Evolutionary conservation across 2,113 vertebrate species (phyloP).

Genomic region (Mustelus asterias): DNA sequence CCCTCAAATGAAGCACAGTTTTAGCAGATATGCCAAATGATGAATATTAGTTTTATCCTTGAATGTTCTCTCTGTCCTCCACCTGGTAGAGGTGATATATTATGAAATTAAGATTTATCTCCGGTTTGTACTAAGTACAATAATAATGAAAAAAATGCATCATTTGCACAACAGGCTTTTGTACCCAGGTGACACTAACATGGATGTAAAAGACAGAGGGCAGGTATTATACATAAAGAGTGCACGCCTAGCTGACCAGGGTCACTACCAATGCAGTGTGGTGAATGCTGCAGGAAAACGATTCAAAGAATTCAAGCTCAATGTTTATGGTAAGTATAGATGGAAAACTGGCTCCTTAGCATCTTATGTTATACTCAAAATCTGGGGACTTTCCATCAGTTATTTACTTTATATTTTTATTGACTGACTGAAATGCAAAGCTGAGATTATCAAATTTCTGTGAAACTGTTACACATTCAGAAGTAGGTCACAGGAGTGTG

Average conservation of each 20-base stretch:
- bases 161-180: constrained; percentile 59
- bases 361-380: neutral
- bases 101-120: neutral
- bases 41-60: neutral
- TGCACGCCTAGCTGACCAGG: constrained; percentile 76
- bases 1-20: neutral
- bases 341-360: too few relatives aligned
- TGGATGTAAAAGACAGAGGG: constrained; percentile 67
- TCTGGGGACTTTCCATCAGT: neutral
- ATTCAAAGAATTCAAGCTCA: constrained; percentile 74
- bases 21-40: neutral
- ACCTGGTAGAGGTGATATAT: neutral
- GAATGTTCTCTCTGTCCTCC: too few relatives aligned
- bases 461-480: neutral
- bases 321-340: constrained; percentile 65
- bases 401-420: neutral
- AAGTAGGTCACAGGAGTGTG: neutral
- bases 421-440: neutral
- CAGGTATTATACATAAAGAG: constrained; percentile 76
- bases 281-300: constrained; percentile 79
- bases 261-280: constrained; percentile 79
- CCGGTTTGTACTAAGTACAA: neutral
- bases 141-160: neutral
- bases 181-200: constrained; percentile 74
- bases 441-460: neutral